A percentile compares a stretch with the other conserved stretches of the same genome.
phyloP scores from a whole-genome alignment of 2,888 invertebrate genomes.

The Nymphalis urticae region DNA sequence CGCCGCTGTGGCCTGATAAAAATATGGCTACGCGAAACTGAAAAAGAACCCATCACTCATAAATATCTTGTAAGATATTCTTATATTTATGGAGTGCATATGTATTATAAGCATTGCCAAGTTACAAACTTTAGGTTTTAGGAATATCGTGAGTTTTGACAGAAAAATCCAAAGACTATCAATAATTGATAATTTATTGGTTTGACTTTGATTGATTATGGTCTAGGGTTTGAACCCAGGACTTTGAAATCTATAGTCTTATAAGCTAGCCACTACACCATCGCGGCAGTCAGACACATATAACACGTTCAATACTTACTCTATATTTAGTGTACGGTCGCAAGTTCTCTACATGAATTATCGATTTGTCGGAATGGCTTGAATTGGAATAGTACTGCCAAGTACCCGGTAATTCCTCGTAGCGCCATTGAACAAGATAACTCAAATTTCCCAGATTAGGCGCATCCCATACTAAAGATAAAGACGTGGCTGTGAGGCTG shows the following conservation, averaged over 20 bases:
- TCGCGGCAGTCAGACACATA: not conserved
- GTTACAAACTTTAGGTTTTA: no score
- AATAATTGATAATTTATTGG: not conserved
- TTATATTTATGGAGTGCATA: not conserved
- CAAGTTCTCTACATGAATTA: slow-evolving; percentile 88
- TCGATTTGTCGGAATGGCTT: slow-evolving; percentile 84
- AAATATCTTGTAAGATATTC: not conserved
- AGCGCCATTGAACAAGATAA: slow-evolving; percentile 88
- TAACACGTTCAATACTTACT: slow-evolving; percentile 77
- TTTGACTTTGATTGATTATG: not conserved
- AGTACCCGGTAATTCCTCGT: slow-evolving; percentile 84
- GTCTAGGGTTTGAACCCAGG: no score
- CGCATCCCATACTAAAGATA: slow-evolving; percentile 91
- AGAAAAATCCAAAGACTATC: no score
- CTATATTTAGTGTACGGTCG: slow-evolving; percentile 94
- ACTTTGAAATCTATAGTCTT: no score
- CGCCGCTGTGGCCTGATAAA: slow-evolving; percentile 85
- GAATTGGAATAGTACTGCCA: slow-evolving; percentile 93
- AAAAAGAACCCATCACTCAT: slow-evolving; percentile 1
- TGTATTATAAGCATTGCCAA: no score
- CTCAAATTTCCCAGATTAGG: slow-evolving; percentile 79
- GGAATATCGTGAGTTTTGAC: no score
- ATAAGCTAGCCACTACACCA: no score
- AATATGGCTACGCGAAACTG: slow-evolving; percentile 94
- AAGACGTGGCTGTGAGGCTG: slow-evolving; percentile 87